Conservation (phyloP, 2,888 invertebrate genomes). For the Unio pictorum region DNA sequence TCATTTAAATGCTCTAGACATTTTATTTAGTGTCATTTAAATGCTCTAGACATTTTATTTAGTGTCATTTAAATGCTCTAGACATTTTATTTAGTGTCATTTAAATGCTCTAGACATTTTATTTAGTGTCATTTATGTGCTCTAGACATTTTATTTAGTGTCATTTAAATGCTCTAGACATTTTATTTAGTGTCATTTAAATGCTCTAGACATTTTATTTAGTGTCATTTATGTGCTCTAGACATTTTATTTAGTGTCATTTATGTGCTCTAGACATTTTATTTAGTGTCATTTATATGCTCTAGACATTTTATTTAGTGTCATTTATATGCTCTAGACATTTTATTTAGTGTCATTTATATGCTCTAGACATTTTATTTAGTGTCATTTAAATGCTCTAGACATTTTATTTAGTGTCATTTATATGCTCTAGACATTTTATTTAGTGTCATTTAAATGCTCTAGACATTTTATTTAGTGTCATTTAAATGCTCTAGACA, state of each 20-base stretch:
- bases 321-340: not conserved
- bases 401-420: not conserved
- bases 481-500: no score
- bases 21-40: not conserved
- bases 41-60: slow-evolving; percentile 3
- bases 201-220: not conserved
- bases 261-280: not conserved
- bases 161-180: not conserved
- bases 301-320: not conserved
- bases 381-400: not conserved
- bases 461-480: not conserved
- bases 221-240: not conserved
- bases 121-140: slow-evolving; percentile 27
- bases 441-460: not conserved
- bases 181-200: not conserved
- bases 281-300: slow-evolving; percentile 5
- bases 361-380: slow-evolving; percentile 75
- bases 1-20: not conserved
- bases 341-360: slow-evolving; percentile 5
- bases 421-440: not conserved
- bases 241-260: not conserved
- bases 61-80: not conserved
- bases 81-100: not conserved
- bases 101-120: not conserved
- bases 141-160: slow-evolving; percentile 75